Conservation (phyloP, 1,140 invertebrate genomes). For the Marisa cornuarietis region DNA sequence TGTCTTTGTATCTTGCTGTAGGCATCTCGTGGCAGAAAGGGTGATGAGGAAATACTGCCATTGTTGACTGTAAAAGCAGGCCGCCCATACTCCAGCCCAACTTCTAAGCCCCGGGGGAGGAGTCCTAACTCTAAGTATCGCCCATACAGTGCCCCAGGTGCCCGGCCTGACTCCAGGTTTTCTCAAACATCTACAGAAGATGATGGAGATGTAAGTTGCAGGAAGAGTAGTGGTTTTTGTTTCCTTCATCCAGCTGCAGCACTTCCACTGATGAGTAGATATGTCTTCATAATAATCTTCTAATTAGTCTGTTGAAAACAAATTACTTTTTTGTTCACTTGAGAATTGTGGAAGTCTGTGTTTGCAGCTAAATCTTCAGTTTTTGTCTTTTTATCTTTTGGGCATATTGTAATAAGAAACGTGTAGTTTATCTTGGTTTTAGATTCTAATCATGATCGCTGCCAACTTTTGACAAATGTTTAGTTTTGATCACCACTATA, state of each 20-base stretch:
- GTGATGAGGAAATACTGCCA: slow-evolving; percentile 59
- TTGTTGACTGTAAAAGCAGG: slow-evolving; percentile 51
- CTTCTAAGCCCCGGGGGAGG: slow-evolving; percentile 11
- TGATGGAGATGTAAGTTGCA: slow-evolving; percentile 41
- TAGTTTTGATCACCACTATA: too few species aligned
- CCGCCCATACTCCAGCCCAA: slow-evolving; percentile 38
- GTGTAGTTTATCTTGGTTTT: too few species aligned
- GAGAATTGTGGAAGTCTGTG: background rate
- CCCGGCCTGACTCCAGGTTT: slow-evolving; percentile 3
- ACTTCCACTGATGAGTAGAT: background rate
- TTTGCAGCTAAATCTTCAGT: background rate
- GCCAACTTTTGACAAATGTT: too few species aligned
- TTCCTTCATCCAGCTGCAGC: too few species aligned
- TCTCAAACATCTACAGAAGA: slow-evolving; percentile 22
- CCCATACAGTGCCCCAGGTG: slow-evolving; percentile 48
- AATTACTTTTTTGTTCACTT: background rate
- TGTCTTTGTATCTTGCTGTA: slow-evolving; percentile 10
- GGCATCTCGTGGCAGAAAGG: slow-evolving; percentile 47
- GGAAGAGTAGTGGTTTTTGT: too few species aligned
- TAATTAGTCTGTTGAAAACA: background rate
- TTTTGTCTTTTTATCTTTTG: background rate
- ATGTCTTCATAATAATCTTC: background rate
- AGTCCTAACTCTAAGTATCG: slow-evolving; percentile 30
- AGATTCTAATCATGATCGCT: too few species aligned
- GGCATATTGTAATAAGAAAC: background rate